Percentiles rank a stretch among this genome's conserved stretches.
These are phyloP conservation scores for Epinephelus malabaricus DNA, from an alignment of 2,797 vertebrate species.

Conservation along the genomic window DNA sequence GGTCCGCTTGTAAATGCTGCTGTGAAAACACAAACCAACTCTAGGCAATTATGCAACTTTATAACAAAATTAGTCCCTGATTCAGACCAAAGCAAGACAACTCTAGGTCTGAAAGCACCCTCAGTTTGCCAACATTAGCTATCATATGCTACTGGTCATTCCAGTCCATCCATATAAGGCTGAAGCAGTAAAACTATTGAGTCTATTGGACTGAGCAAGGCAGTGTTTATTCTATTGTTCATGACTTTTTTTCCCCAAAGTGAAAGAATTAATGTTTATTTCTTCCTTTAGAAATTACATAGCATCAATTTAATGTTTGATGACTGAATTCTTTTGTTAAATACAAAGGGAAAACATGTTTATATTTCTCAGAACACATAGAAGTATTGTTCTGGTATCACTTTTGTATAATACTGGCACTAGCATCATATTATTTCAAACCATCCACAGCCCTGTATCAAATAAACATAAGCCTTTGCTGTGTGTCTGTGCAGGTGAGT, in stretches of 20 bases:
- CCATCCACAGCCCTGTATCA: not conserved
- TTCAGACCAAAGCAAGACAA: no score
- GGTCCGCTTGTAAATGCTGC: no score
- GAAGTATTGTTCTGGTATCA: not conserved
- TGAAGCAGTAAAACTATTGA: not conserved
- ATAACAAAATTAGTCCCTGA: no score
- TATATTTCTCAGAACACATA: not conserved
- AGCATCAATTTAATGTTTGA: not conserved
- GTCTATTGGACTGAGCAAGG: not conserved
- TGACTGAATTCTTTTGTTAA: not conserved
- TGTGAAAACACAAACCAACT: no score
- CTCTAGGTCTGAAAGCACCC: no score
- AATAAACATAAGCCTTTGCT: not conserved
- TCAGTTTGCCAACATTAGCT: not conserved
- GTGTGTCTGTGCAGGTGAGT: not conserved
- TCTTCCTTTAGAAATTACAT: not conserved
- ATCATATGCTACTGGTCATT: constrained; percentile 3
- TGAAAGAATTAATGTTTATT: not conserved
- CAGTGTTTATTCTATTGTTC: not conserved
- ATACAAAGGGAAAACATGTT: not conserved
- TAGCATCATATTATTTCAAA: not conserved
- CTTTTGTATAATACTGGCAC: no score
- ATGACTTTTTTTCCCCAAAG: not conserved
- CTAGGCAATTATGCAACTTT: no score
- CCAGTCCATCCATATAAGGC: not conserved